A percentile compares a stretch with the other conserved stretches of the same genome.
phyloP scores from a whole-genome alignment of 2,113 vertebrate genomes.

The Rhinolophus ferrumequinum region DNA sequence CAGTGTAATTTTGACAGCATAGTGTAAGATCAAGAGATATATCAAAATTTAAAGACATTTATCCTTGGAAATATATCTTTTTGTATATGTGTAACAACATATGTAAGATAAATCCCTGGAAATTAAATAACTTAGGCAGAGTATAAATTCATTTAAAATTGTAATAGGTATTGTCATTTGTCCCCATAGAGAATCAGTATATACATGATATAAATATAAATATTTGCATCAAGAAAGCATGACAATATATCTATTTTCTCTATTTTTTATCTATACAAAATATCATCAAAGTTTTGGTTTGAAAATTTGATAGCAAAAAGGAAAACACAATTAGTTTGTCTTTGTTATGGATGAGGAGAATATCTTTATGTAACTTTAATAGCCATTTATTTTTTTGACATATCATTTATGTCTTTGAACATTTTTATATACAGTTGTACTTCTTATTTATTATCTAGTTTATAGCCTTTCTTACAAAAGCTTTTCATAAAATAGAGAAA shows the following conservation, averaged over 20 bases:
- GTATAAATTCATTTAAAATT: neutral
- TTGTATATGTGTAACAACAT: neutral
- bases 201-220: neutral
- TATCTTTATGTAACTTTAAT: neutral
- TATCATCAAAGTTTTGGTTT: neutral
- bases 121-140: neutral
- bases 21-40: no score
- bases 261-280: neutral
- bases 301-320: neutral
- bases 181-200: neutral
- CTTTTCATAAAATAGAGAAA: neutral
- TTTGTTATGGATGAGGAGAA: neutral
- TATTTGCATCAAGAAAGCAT: neutral
- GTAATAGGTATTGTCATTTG: neutral
- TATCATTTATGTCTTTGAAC: neutral
- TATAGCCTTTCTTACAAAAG: neutral
- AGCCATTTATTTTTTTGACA: neutral
- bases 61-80: neutral
- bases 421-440: neutral
- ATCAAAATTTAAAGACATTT: neutral
- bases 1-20: neutral
- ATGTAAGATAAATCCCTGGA: neutral
- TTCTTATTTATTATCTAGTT: neutral
- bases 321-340: neutral
- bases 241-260: neutral